phyloP scores from a whole-genome alignment of 2,113 vertebrate species.

The Chlamydotis undulata region DNA sequence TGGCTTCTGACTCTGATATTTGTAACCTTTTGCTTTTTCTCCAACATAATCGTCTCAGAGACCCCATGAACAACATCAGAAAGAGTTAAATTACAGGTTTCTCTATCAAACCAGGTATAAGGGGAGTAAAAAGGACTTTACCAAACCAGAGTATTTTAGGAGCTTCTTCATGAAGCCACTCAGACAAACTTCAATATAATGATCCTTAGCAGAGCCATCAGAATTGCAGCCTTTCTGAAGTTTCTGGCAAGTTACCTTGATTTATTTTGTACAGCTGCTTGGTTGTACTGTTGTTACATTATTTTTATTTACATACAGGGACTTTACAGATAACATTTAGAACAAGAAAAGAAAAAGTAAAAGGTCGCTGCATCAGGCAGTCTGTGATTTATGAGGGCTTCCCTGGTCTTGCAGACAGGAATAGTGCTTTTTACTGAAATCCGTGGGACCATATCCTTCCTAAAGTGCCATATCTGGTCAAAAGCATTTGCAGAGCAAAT shows the following conservation, averaged over 20 bases:
- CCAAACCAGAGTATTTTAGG: background rate
- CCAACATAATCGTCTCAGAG: background rate
- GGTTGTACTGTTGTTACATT: background rate
- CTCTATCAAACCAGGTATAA: background rate
- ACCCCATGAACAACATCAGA: background rate
- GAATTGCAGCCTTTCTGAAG: background rate
- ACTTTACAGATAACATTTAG: background rate
- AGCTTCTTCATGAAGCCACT: background rate
- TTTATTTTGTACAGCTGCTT: background rate
- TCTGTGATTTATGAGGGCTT: background rate
- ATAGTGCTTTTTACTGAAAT: background rate
- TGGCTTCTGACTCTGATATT: background rate
- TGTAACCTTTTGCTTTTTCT: background rate
- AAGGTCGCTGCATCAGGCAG: background rate
- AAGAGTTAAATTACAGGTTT: background rate
- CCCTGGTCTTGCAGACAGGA: background rate
- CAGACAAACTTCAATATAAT: background rate
- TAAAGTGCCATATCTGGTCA: background rate
- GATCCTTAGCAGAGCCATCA: background rate
- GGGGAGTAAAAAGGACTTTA: background rate
- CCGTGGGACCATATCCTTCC: background rate
- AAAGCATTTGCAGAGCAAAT: background rate
- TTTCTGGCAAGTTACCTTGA: background rate
- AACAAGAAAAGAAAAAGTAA: background rate
- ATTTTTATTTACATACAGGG: background rate